Evolutionary conservation across 2,113 vertebrate species (phyloP), one percentile per base, ranked within the genome.

Genomic region (Thalassarche chlororhynchos): DNA sequence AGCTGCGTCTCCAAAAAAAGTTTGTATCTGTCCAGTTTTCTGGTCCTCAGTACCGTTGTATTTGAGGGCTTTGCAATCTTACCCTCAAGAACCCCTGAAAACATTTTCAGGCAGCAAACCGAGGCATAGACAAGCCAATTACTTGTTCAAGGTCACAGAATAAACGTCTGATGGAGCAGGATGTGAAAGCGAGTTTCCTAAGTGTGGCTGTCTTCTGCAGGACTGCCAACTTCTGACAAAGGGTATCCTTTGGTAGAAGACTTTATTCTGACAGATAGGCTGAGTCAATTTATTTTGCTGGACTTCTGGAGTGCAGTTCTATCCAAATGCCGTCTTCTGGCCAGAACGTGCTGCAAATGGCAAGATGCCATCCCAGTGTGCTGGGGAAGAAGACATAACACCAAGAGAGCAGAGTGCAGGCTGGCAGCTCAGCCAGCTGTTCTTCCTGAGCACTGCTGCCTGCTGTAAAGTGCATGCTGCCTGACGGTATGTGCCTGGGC

Each of bases 121-220:
- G 9, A 87, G 54, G 12, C 66, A 34, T 7, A 58, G 40, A 54
- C 17, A 17, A 55, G 26, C 25, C 60, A 92, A 58, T 46, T n/a
- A 8, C 34, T 93, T 49, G 40, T 42, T 89, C 89, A 95, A 95
- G 84, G 91, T 95, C 93, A 91, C 62, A n/a, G 42, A 83, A 83
- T 52, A 71, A 80, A 70, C 76, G 52, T 80, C 10, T 68, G 42
- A 46, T 31, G 64, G 47, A 87, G 62, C 31, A 70, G 82, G 54
- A 94, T 11, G 38, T 24, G 70, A 65, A 62, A 23, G 24, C 49
- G 34, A 47, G 69, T 25, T 84, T 58, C 38, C 42, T 6, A 3
- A 60, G 26, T 0, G 17, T 23, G 66, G 36, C 76, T 90, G 94
- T 18, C 58, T 80, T 79, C 34, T 12, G 36, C 54, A 65, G 64